Percentiles rank a stretch among this genome's conserved stretches.
These are phyloP conservation scores for Tychaedon coryphoeus DNA, from an alignment of 2,113 vertebrate genomes.

Conservation along the genomic window DNA sequence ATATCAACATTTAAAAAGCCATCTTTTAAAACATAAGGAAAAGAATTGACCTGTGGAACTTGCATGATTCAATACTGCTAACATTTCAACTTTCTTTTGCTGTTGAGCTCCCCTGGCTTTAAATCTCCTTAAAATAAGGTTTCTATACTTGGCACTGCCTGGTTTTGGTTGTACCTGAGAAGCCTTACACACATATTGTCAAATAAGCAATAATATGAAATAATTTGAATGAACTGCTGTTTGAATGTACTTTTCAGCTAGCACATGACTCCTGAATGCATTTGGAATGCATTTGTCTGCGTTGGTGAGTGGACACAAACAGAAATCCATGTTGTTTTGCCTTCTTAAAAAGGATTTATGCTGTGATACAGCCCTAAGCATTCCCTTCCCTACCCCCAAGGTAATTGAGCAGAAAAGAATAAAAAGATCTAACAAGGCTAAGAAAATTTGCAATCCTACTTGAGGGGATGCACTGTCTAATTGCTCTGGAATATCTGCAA, in stretches of 20 bases:
- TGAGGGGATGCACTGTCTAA: background rate
- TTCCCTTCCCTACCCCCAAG: background rate
- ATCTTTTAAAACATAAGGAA: background rate
- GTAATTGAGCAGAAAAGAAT: background rate
- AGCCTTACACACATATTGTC: background rate
- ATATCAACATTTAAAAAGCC: background rate
- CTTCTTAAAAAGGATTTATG: background rate
- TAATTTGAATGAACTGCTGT: background rate
- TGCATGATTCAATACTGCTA: background rate
- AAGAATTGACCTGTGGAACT: background rate
- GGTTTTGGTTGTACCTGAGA: background rate
- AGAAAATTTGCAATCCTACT: background rate
- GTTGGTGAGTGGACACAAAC: background rate
- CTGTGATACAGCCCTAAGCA: background rate
- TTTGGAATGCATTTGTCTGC: background rate
- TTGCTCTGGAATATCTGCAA: background rate
- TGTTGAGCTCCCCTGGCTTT: background rate
- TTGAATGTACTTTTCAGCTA: background rate
- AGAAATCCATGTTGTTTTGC: background rate
- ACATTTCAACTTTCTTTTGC: background rate
- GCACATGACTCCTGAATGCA: rapidly evolving
- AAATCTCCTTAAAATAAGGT: background rate
- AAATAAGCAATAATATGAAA: background rate
- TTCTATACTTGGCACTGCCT: background rate
- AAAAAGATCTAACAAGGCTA: background rate